Evolutionary conservation across 1,140 invertebrate species (phyloP).

Genomic region (Formica exsecta): DNA sequence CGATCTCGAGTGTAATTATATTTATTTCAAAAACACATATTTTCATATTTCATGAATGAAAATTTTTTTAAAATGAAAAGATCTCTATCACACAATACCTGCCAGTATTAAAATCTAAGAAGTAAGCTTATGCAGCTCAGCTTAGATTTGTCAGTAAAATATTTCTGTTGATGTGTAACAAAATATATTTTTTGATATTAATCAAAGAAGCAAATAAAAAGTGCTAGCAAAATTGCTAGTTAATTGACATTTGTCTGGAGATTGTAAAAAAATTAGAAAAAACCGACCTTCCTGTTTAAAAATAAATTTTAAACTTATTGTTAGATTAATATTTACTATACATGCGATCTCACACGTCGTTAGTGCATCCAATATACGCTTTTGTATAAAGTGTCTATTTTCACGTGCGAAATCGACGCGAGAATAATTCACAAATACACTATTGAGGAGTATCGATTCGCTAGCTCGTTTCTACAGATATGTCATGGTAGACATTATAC

Average conservation of each 20-base stretch:
- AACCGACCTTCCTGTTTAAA: background rate
- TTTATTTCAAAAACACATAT: background rate
- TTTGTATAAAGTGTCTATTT: constrained; percentile 34
- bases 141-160: background rate
- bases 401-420: constrained; percentile 9
- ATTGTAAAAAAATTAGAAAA: background rate
- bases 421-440: constrained; percentile 25
- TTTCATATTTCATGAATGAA: background rate
- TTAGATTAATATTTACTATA: constrained; percentile 28
- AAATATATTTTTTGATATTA: background rate
- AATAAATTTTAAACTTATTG: background rate
- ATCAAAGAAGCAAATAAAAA: background rate
- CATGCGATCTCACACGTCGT: background rate
- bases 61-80: background rate
- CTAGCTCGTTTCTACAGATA: constrained; percentile 2
- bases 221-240: background rate
- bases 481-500: background rate
- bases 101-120: background rate
- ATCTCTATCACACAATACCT: background rate
- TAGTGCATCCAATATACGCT: background rate
- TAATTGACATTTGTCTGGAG: background rate
- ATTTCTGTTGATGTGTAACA: background rate
- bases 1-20: constrained; percentile 1
- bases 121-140: background rate
- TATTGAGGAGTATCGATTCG: constrained; percentile 51